These are phyloP conservation scores for Cotesia chilonis DNA, from an alignment of 1,140 invertebrate species.

Conservation along the genomic window DNA sequence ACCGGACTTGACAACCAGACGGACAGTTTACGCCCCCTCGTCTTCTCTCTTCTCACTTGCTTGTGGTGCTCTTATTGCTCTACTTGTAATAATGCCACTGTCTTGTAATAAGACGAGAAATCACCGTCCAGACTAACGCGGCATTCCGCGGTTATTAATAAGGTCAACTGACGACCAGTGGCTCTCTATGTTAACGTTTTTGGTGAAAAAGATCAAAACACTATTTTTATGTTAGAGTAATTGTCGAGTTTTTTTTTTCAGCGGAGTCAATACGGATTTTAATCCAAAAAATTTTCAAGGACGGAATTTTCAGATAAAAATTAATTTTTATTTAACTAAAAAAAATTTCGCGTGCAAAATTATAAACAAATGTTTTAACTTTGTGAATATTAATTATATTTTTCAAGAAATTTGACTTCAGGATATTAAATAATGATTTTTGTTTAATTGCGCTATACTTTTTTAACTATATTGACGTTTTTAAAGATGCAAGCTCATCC, in stretches of 20 bases:
- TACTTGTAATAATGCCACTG: slow-evolving; percentile 11
- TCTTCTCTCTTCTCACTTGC: slow-evolving; percentile 14
- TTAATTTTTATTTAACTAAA: slow-evolving; percentile 3
- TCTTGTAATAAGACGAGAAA: slow-evolving; percentile 15
- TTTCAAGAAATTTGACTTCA: too few relatives aligned
- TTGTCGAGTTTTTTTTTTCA: too few relatives aligned
- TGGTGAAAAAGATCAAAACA: too few relatives aligned
- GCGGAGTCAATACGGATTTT: too few relatives aligned
- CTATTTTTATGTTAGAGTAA: too few relatives aligned
- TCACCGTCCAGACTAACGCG: slow-evolving; percentile 30
- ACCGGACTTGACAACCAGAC: slow-evolving; percentile 38
- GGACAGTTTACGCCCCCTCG: slow-evolving; percentile 37
- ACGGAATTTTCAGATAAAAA: background rate
- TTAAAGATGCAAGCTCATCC: too few relatives aligned
- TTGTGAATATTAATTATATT: background rate
- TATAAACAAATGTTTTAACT: background rate
- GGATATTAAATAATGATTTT: background rate
- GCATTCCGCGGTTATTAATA: slow-evolving; percentile 43
- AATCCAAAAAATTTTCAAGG: too few relatives aligned
- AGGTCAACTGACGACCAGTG: slow-evolving; percentile 32
- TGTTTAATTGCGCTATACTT: too few relatives aligned
- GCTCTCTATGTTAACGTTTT: slow-evolving; percentile 21
- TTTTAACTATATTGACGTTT: too few relatives aligned
- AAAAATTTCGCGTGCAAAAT: background rate
- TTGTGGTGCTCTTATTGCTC: background rate